Conservation (phyloP, 2,113 vertebrate species). For the Colinus virginianus region DNA sequence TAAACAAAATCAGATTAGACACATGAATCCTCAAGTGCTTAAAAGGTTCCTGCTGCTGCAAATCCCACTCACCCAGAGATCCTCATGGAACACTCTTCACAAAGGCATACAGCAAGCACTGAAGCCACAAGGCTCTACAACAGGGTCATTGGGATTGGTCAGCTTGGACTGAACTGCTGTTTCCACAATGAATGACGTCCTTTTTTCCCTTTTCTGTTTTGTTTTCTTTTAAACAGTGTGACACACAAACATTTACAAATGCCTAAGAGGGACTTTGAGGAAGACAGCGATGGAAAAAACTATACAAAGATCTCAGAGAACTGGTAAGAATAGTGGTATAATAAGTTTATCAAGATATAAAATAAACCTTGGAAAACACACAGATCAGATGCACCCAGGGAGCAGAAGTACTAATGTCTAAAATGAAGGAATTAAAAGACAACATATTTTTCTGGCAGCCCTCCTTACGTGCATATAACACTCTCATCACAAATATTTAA, state of each 20-base stretch:
- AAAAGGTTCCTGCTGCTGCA: background rate
- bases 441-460: slow-evolving; percentile 4
- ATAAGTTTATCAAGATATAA: background rate
- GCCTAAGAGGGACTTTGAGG: background rate
- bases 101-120: fast-evolving
- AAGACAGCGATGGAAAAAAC: background rate
- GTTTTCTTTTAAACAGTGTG: background rate
- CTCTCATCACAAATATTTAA: slow-evolving; percentile 23
- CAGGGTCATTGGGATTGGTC: background rate
- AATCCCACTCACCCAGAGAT: background rate
- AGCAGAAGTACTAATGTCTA: background rate
- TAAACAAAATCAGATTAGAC: background rate
- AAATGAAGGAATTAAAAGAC: background rate
- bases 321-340: background rate
- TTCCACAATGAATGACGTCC: background rate
- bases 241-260: background rate
- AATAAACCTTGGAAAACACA: background rate
- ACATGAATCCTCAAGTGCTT: background rate
- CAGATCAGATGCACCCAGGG: background rate
- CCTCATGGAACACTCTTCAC: background rate
- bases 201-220: too few relatives aligned
- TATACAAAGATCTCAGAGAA: background rate
- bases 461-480: background rate
- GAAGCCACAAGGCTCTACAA: background rate
- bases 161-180: background rate